These are phyloP conservation scores for Epinephelus cyanopodus DNA, from an alignment of 2,113 vertebrate species.

Conservation along the genomic window DNA sequence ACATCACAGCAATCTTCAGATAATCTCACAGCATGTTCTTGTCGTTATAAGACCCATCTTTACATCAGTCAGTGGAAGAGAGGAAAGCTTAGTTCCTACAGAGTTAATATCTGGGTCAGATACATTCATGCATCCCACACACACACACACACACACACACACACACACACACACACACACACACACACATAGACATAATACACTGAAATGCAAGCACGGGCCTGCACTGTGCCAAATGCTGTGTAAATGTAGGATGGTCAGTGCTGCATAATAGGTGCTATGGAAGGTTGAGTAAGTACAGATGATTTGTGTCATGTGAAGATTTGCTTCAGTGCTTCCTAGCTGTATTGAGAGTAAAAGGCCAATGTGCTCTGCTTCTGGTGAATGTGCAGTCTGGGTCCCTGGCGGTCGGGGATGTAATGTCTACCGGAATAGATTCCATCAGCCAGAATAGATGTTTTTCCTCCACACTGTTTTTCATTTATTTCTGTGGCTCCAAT, in stretches of 20 bases:
- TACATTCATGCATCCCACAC: slow-evolving; percentile 40
- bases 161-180: background rate
- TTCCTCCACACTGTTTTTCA: background rate
- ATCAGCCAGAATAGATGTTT: slow-evolving; percentile 8
- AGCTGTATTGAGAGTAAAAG: slow-evolving; percentile 48
- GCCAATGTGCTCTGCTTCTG: slow-evolving; percentile 12
- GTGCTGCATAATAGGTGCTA: slow-evolving; percentile 32
- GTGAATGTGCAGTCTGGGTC: slow-evolving; percentile 23
- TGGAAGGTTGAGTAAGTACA: slow-evolving; percentile 40
- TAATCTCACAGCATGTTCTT: slow-evolving; percentile 69
- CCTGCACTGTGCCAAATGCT: background rate
- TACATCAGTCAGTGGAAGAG: slow-evolving; percentile 41
- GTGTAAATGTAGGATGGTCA: slow-evolving; percentile 30
- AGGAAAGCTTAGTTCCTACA: slow-evolving; percentile 55
- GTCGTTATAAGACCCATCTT: slow-evolving; percentile 41
- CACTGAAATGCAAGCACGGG: background rate
- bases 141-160: background rate
- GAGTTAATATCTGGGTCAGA: slow-evolving; percentile 70
- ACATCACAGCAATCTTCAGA: slow-evolving; percentile 30
- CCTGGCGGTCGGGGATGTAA: slow-evolving; percentile 15
- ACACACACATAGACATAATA: background rate
- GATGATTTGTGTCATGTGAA: slow-evolving; percentile 69
- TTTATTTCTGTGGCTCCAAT: background rate
- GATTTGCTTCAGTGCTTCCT: slow-evolving; percentile 62
- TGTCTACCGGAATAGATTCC: slow-evolving; percentile 36